phyloP scores from a whole-genome alignment of 2,888 invertebrate genomes.

The Hyalella azteca region DNA sequence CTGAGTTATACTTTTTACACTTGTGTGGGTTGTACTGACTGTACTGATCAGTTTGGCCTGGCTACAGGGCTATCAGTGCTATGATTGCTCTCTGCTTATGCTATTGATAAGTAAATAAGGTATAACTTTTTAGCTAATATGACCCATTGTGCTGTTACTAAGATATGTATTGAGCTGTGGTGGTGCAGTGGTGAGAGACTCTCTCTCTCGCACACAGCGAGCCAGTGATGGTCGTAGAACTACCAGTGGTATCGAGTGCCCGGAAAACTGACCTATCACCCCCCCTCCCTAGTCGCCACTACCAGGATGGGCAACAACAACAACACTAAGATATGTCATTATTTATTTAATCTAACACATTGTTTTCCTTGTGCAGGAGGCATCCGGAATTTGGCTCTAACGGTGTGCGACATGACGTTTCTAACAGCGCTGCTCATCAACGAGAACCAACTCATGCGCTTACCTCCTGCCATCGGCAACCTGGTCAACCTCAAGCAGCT shows the following conservation, averaged over 20 bases:
- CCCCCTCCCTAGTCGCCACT: no score
- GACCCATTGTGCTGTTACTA: no score
- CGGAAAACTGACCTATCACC: no score
- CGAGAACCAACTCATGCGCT: slow-evolving; percentile 89
- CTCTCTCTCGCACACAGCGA: not conserved
- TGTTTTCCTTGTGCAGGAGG: slow-evolving; percentile 72
- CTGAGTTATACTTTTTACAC: no score
- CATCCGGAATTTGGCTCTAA: slow-evolving; percentile 91
- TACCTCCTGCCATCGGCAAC: slow-evolving; percentile 89
- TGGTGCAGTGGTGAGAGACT: not conserved
- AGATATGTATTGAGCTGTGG: no score
- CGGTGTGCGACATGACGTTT: slow-evolving; percentile 88
- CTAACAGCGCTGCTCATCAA: slow-evolving; percentile 94
- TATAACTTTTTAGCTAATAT: no score
- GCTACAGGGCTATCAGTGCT: no score
- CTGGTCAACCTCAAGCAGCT: slow-evolving; percentile 83
- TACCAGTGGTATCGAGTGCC: not conserved
- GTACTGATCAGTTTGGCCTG: no score
- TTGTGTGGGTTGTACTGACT: no score
- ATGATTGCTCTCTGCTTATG: no score
- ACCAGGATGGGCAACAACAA: no score
- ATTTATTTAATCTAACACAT: not conserved
- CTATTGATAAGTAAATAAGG: no score
- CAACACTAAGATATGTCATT: not conserved
- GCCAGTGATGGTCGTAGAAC: not conserved